Evolutionary conservation across 2,113 vertebrate genomes (phyloP).

Genomic region (Rhinoptilus africanus): DNA sequence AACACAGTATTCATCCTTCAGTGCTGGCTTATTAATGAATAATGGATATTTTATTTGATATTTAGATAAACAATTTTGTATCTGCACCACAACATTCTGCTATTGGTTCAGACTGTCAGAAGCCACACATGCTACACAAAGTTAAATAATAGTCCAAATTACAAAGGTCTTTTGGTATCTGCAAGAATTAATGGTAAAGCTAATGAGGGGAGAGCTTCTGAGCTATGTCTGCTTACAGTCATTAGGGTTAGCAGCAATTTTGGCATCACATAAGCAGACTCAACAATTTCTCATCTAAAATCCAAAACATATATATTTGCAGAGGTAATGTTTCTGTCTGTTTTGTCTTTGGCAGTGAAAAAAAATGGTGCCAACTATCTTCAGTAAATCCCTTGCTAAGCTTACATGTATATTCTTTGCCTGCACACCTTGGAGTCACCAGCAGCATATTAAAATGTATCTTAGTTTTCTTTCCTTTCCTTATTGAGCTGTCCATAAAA

Average conservation of each 20-base stretch:
- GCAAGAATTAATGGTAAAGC: not conserved
- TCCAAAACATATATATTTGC: not conserved
- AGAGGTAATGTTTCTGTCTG: not conserved
- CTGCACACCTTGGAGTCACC: not conserved
- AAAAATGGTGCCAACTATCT: not conserved
- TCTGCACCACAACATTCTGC: not conserved
- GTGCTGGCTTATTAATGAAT: not conserved
- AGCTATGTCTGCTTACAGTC: not conserved
- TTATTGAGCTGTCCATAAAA: not conserved
- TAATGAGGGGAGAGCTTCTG: not conserved
- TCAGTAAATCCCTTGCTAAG: not conserved
- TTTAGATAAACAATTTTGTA: not conserved
- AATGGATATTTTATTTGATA: not conserved
- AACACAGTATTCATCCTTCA: not conserved
- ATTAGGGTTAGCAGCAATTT: not conserved
- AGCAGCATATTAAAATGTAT: not conserved
- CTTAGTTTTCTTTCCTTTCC: not conserved
- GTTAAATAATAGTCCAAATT: not conserved
- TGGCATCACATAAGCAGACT: not conserved
- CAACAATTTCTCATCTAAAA: not conserved
- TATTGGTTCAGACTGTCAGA: not conserved
- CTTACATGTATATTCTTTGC: not conserved
- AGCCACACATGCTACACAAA: not conserved
- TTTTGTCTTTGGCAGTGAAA: not conserved
- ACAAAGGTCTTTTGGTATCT: not conserved